Conservation (phyloP, 2,113 vertebrate genomes). For the Cyprinodon tularosa region DNA sequence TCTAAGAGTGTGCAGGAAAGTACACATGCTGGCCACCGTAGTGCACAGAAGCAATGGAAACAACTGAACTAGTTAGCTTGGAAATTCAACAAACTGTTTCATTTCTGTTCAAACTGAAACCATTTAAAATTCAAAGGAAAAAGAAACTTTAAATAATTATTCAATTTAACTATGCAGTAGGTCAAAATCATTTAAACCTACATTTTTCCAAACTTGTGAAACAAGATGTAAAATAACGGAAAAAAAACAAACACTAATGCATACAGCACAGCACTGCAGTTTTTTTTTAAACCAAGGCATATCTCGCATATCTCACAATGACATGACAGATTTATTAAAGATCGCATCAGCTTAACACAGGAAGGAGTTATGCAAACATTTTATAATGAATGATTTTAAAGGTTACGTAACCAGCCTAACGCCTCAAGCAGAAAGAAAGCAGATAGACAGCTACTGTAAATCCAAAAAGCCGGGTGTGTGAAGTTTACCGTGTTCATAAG, state of each 20-base stretch:
- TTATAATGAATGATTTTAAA: background rate
- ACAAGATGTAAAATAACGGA: background rate
- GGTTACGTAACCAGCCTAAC: background rate
- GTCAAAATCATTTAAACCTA: background rate
- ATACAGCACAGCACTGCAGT: background rate
- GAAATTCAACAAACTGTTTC: background rate
- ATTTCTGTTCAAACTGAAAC: background rate
- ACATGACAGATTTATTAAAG: background rate
- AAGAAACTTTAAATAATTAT: background rate
- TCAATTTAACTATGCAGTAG: background rate
- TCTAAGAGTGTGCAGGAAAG: constrained; percentile 12
- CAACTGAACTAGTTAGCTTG: too few relatives aligned
- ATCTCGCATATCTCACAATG: background rate
- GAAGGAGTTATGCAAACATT: background rate
- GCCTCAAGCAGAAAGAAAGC: background rate
- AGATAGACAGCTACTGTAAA: background rate
- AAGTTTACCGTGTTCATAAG: constrained; percentile 94
- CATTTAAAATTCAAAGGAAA: background rate
- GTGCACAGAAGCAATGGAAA: background rate
- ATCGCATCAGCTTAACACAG: background rate
- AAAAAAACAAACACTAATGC: background rate
- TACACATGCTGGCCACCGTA: constrained; percentile 8
- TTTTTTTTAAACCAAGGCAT: background rate
- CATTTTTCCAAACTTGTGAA: background rate
- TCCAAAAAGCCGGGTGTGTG: background rate